These are phyloP conservation scores for Bellardia pandia DNA, from an alignment of 2,888 invertebrate genomes.

Conservation along the genomic window DNA sequence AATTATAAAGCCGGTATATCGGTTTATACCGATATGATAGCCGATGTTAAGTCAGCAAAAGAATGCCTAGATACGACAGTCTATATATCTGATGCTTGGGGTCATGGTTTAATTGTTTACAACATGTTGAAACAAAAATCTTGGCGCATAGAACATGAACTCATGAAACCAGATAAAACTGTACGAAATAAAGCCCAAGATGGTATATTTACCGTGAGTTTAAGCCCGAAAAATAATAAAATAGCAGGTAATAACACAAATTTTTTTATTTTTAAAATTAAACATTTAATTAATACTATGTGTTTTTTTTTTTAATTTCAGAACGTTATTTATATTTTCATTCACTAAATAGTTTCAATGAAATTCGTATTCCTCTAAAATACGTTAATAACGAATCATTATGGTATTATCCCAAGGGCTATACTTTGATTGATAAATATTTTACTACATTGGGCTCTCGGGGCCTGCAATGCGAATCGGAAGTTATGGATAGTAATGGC, in stretches of 20 bases:
- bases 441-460: slow-evolving; percentile 86
- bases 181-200: slow-evolving; percentile 78
- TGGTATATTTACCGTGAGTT: slow-evolving; percentile 81
- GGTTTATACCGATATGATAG: slow-evolving; percentile 83
- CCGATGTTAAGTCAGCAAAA: slow-evolving; percentile 85
- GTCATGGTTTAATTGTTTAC: slow-evolving; percentile 87
- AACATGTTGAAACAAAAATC: slow-evolving; percentile 85
- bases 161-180: slow-evolving; percentile 85
- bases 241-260: slow-evolving; percentile 55
- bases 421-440: slow-evolving; percentile 77
- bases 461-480: slow-evolving; percentile 89
- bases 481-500: slow-evolving; percentile 89
- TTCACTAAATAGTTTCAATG: slow-evolving; percentile 86
- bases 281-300: neutral
- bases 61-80: slow-evolving; percentile 86
- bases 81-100: slow-evolving; percentile 87
- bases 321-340: slow-evolving; percentile 87
- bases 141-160: slow-evolving; percentile 87
- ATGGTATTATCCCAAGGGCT: slow-evolving; percentile 84
- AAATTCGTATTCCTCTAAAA: slow-evolving; percentile 86
- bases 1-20: slow-evolving; percentile 80
- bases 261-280: neutral
- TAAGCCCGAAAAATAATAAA: slow-evolving; percentile 77
- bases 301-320: slow-evolving; percentile 26
- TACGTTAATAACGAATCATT: slow-evolving; percentile 85